A percentile compares a stretch with the other conserved stretches of the same genome.
These are phyloP conservation scores for Tridacna crocea DNA, from an alignment of 2,888 invertebrate genomes.

Conservation along the genomic window DNA sequence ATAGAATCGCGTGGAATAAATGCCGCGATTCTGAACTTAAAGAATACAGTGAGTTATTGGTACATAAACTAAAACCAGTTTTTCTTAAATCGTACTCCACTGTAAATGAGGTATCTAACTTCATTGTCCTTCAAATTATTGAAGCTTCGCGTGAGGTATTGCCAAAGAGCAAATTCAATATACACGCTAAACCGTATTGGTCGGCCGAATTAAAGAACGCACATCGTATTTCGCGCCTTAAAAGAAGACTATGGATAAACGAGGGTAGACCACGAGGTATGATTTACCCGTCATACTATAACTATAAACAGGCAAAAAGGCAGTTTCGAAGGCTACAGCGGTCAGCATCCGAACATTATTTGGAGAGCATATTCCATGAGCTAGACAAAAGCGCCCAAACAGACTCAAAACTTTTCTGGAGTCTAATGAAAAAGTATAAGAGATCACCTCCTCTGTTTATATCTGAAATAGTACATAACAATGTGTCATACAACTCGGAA, in stretches of 20 bases:
- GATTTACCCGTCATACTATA: slow-evolving; percentile 4
- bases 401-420: slow-evolving; percentile 29
- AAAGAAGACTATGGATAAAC: slow-evolving; percentile 26
- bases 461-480: background rate
- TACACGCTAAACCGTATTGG: slow-evolving; percentile 38
- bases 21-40: background rate
- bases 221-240: slow-evolving; percentile 16
- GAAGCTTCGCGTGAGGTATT: background rate
- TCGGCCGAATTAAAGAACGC: slow-evolving; percentile 36
- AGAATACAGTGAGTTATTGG: background rate
- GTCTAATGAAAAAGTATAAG: slow-evolving; percentile 5
- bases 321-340: slow-evolving; percentile 21
- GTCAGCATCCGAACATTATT: background rate
- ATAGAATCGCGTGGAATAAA: background rate
- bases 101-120: background rate
- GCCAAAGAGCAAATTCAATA: slow-evolving; percentile 29
- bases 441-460: background rate
- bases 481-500: background rate
- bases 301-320: slow-evolving; percentile 28
- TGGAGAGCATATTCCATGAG: slow-evolving; percentile 17
- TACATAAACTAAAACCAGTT: background rate
- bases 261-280: slow-evolving; percentile 35
- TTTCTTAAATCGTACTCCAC: background rate
- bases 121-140: background rate
- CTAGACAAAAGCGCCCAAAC: slow-evolving; percentile 30